phyloP scores from a whole-genome alignment of 2,797 vertebrate genomes.

The Amblyraja radiata region DNA sequence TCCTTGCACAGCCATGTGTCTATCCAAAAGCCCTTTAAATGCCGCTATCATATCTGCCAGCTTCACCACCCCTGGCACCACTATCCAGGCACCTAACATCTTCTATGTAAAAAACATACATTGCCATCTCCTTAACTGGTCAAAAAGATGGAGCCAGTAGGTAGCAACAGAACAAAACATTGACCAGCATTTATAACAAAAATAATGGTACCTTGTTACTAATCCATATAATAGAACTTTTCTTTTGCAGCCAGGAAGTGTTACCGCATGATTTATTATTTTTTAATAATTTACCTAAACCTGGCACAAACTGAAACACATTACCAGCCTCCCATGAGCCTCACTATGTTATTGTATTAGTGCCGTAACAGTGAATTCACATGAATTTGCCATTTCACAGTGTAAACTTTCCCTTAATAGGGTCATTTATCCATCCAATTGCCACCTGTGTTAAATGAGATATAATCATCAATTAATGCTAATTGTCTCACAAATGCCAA shows the following conservation, averaged over 20 bases:
- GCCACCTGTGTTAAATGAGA: not conserved
- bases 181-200: not conserved
- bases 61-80: too few species aligned
- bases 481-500: not conserved
- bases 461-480: slow-evolving; percentile 8
- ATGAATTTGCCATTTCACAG: not conserved
- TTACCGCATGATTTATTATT: not conserved
- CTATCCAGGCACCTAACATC: too few species aligned
- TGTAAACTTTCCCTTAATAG: not conserved
- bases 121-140: not conserved
- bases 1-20: too few species aligned
- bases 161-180: not conserved
- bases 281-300: too few species aligned
- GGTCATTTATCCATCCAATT: not conserved
- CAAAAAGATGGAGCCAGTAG: not conserved
- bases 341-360: not conserved
- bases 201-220: not conserved
- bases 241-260: not conserved
- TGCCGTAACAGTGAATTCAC: not conserved
- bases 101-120: too few species aligned
- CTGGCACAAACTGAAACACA: too few species aligned
- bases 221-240: not conserved
- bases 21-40: too few species aligned
- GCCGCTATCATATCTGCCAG: too few species aligned
- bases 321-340: not conserved